Base-by-base conservation (phyloP, 2,888 invertebrate genomes). In the Napeogenes inachia region DNA sequence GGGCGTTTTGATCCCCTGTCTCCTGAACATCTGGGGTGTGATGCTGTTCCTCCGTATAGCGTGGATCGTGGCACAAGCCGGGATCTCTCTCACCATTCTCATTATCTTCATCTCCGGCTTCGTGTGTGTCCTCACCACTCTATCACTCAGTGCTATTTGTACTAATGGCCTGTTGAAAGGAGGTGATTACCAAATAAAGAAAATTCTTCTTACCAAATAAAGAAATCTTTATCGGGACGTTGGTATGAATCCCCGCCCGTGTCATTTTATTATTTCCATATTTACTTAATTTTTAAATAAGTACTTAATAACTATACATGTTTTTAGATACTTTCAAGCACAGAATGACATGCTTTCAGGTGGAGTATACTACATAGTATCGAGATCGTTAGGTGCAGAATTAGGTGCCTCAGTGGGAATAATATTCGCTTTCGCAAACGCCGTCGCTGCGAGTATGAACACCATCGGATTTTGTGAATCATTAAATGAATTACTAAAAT, bases 1-100 rank as follows among this genome's bases (percentile, higher is more conserved):
- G 74, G 96, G 96, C 13, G 95, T 95, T 3, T 88, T 95, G 66
- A 94, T 95, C 81, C 95, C 95, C 72, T 98, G 98, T 79, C 92
- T 98, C 55, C 93, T 98, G 76, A 98, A 98, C 83, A 98, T 98
- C 77, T 98, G 97, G 95, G 98, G 98, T 67, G 98, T 98, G 62
- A 98, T 98, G 97, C 92, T 98, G 62, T 98, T 98, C 84, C 92
- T 98, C 69, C 94, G 98, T 59, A 91, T 98, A 75, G 95, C 97
- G 45, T 98, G 98, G 98, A 96, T 98, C 50, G 96, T 97, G 46
- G 97, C 95, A 45, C 96, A 98, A 82, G 94, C 97, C 21, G 98
- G 98, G 63, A 94, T 97, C 68, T 90, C 91, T 55, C 79, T 92
- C 67, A 81, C 93, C 0, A 80, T 94, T 58, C 71, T 94, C 67